Percentiles rank a stretch among this genome's conserved stretches.
phyloP scores from a whole-genome alignment of 2,888 invertebrate species.

The Glyphotaelius pellucidus region DNA sequence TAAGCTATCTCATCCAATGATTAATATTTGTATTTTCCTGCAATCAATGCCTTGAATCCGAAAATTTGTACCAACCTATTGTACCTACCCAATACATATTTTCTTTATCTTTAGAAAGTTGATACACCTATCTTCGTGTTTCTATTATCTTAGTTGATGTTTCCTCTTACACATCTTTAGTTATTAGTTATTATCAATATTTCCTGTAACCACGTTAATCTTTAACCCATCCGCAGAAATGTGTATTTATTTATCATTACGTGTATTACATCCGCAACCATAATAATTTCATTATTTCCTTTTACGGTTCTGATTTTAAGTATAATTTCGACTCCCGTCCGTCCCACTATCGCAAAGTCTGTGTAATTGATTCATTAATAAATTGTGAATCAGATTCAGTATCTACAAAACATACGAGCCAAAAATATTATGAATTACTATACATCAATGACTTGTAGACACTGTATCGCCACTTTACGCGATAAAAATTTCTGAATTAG shows the following conservation, averaged over 20 bases:
- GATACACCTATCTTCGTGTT: neutral
- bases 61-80: neutral
- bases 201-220: neutral
- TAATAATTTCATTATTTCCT: neutral
- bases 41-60: too few species aligned
- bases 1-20: too few species aligned
- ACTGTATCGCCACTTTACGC: neutral
- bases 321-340: neutral
- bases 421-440: too few species aligned
- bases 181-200: neutral
- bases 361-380: neutral
- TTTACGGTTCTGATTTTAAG: neutral
- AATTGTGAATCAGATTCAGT: neutral
- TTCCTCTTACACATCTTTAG: neutral
- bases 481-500: too few species aligned
- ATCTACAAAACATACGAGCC: neutral
- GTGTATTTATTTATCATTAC: neutral
- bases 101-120: neutral
- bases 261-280: neutral
- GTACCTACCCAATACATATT: neutral
- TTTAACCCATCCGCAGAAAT: neutral
- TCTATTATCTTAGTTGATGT: neutral
- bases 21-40: too few species aligned
- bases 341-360: neutral
- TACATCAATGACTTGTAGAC: neutral